phyloP scores from a whole-genome alignment of 1,140 invertebrate species.

The Gryon sp. region DNA sequence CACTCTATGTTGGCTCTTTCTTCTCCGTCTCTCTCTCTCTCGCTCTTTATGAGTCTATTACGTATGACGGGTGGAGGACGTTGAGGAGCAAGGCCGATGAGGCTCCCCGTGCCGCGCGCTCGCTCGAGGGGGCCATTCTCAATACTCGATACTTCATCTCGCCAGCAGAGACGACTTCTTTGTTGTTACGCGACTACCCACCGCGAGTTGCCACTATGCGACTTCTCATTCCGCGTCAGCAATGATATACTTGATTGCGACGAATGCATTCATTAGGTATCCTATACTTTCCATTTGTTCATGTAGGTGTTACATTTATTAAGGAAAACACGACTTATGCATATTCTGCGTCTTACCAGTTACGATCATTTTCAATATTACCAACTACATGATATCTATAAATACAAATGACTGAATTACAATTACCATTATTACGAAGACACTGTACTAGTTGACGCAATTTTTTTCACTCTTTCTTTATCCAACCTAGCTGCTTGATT shows the following conservation, averaged over 20 bases:
- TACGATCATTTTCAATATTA: slow-evolving; percentile 37
- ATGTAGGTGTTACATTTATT: slow-evolving; percentile 62
- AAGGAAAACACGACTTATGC: slow-evolving; percentile 55
- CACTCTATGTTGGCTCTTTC: too few relatives aligned
- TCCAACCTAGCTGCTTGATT: too few relatives aligned
- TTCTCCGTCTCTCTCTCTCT: too few relatives aligned
- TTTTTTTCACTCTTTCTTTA: slow-evolving; percentile 5
- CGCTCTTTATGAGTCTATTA: slow-evolving; percentile 68
- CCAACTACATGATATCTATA: slow-evolving; percentile 38
- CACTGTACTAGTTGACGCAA: slow-evolving; percentile 2
- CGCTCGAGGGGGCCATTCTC: slow-evolving; percentile 60
- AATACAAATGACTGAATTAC: slow-evolving; percentile 57
- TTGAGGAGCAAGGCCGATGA: slow-evolving; percentile 67
- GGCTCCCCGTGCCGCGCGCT: slow-evolving; percentile 48
- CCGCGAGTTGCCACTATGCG: slow-evolving; percentile 56
- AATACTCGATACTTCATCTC: slow-evolving; percentile 63
- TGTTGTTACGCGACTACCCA: slow-evolving; percentile 62
- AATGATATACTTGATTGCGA: slow-evolving; percentile 61
- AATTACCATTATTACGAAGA: slow-evolving; percentile 34
- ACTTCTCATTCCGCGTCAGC: slow-evolving; percentile 58
- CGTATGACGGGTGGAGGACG: slow-evolving; percentile 68
- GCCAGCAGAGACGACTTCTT: slow-evolving; percentile 61
- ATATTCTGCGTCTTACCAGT: slow-evolving; percentile 47
- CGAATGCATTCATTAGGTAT: slow-evolving; percentile 54
- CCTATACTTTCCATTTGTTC: slow-evolving; percentile 56